Evolutionary conservation across 2,888 invertebrate species (phyloP).

Genomic region (Drosophila fungiperda): DNA sequence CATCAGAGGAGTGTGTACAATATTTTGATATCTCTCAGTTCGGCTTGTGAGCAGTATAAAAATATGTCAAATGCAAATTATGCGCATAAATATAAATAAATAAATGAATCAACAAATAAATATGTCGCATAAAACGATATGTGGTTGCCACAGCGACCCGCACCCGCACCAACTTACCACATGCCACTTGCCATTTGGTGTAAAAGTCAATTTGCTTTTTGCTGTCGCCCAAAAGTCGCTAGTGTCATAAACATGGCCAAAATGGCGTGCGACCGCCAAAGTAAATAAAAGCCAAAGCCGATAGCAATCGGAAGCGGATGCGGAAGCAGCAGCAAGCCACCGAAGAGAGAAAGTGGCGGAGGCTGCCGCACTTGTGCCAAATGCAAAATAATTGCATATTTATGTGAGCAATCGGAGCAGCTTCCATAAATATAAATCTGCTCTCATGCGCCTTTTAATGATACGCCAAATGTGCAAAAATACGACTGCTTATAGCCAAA

Average conservation of each 20-base stretch:
- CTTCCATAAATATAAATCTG: slow-evolving; percentile 52
- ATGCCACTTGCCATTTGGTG: slow-evolving; percentile 1
- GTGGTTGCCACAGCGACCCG: slow-evolving; percentile 19
- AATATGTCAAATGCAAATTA: slow-evolving; percentile 80
- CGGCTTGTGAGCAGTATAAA: slow-evolving; percentile 54
- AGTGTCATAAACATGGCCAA: slow-evolving; percentile 73
- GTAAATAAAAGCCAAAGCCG: slow-evolving; percentile 60
- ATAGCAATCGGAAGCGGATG: slow-evolving; percentile 4
- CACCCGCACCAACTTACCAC: neutral
- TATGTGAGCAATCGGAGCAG: slow-evolving; percentile 52
- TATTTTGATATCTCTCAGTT: slow-evolving; percentile 44
- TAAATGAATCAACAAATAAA: slow-evolving; percentile 69
- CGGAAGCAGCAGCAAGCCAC: neutral
- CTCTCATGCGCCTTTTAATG: slow-evolving; percentile 52
- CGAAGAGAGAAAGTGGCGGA: neutral
- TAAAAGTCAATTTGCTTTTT: slow-evolving; percentile 73
- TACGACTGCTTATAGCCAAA: slow-evolving; percentile 13
- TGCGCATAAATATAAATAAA: slow-evolving; percentile 67
- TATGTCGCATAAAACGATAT: slow-evolving; percentile 61
- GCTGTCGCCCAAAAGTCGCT: slow-evolving; percentile 68
- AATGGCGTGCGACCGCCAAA: slow-evolving; percentile 49
- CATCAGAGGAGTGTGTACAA: slow-evolving; percentile 11
- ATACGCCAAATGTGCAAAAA: slow-evolving; percentile 56
- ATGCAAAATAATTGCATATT: slow-evolving; percentile 80
- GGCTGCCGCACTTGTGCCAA: slow-evolving; percentile 34